These are phyloP conservation scores for Xyliphius kryptos DNA, from an alignment of 2,113 vertebrate species.

Conservation along the genomic window DNA sequence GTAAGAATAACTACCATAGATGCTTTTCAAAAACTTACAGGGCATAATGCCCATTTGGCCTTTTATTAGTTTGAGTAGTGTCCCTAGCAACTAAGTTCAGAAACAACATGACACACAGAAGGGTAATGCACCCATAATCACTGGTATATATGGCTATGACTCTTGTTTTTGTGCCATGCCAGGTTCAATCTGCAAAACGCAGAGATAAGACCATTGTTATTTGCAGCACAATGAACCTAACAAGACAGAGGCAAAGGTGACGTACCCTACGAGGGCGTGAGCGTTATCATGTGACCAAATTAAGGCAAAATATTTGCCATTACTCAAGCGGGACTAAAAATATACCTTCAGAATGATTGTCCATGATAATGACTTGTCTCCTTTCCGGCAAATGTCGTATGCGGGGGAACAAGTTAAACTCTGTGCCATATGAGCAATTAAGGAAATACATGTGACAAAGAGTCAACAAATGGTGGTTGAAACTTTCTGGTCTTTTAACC, in stretches of 20 bases:
- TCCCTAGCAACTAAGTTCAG: conserved; percentile 10
- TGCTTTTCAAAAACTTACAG: background rate
- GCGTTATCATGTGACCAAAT: background rate
- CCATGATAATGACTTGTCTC: background rate
- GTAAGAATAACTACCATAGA: background rate
- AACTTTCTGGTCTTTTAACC: conserved; percentile 13
- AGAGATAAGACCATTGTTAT: conserved; percentile 1
- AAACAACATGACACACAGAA: background rate
- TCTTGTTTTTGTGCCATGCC: background rate
- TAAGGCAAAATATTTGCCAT: background rate
- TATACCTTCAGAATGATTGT: background rate
- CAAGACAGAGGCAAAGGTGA: background rate
- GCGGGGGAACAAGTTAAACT: background rate
- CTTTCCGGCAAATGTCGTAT: background rate
- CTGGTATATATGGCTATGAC: conserved; percentile 9
- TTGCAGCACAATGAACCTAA: conserved; percentile 6
- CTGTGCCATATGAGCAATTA: background rate
- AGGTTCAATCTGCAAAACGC: background rate
- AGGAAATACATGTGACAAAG: background rate
- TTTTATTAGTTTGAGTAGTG: background rate
- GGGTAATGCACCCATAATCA: background rate
- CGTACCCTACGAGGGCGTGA: background rate
- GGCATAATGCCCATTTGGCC: background rate
- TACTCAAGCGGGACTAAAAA: background rate
- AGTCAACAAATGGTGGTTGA: background rate